phyloP scores from a whole-genome alignment of 2,113 vertebrate genomes.

The Coreoperca whiteheadi region DNA sequence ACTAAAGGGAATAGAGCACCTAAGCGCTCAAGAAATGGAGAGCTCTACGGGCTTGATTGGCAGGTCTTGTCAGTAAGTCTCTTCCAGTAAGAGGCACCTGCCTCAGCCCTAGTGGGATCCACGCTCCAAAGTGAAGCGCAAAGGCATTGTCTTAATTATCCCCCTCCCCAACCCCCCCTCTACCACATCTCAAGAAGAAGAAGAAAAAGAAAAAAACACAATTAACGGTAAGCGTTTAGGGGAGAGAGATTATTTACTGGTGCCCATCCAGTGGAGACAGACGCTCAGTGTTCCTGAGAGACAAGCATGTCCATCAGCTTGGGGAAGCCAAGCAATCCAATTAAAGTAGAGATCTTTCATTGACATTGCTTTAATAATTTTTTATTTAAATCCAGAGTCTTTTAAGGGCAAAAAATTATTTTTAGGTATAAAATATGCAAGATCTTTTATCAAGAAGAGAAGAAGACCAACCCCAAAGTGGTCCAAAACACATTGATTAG shows the following conservation, averaged over 20 bases:
- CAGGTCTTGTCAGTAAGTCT: conserved; percentile 81
- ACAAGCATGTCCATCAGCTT: conserved; percentile 78
- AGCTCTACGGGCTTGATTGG: conserved; percentile 84
- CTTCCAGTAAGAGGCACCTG: conserved; percentile 83
- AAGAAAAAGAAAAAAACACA: conserved; percentile 74
- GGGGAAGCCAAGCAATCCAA: conserved; percentile 78
- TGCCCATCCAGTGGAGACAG: conserved; percentile 79
- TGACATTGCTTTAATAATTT: conserved; percentile 64
- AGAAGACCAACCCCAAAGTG: background rate
- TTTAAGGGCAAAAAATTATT: conserved; percentile 44
- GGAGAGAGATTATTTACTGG: conserved; percentile 82
- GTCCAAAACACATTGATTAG: background rate
- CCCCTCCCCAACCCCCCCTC: conserved; percentile 33
- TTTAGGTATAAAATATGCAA: conserved; percentile 21
- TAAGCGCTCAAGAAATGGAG: conserved; percentile 72
- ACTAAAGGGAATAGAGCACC: conserved; percentile 79
- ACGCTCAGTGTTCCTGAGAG: conserved; percentile 78
- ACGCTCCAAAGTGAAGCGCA: conserved; percentile 72
- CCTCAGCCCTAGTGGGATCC: conserved; percentile 78
- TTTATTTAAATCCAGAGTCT: conserved; percentile 18
- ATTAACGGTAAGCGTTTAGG: conserved; percentile 83
- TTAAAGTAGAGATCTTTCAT: conserved; percentile 79
- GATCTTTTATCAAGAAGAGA: conserved; percentile 8
- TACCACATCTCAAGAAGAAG: conserved; percentile 57
- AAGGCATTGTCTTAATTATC: conserved; percentile 84